Percentiles rank a stretch among this genome's conserved stretches.
Evolutionary conservation across 1,140 invertebrate genomes (phyloP).

Genomic region (Saccostrea echinata): DNA sequence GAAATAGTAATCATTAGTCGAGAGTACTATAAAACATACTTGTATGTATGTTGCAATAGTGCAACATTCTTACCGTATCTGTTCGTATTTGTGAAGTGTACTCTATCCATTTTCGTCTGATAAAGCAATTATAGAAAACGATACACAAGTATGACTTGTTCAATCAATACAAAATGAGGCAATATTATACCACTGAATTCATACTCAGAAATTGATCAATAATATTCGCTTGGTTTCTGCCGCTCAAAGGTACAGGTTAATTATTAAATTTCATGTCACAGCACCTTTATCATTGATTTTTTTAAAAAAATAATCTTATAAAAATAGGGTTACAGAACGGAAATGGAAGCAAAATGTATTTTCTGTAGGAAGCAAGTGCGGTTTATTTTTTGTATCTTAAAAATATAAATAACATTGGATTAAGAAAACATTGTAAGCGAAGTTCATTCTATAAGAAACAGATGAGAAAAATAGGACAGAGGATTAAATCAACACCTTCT

Average conservation of each 20-base stretch:
- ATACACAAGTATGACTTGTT: neutral
- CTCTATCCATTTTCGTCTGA: neutral
- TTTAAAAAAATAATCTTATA: neutral
- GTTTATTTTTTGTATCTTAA: neutral
- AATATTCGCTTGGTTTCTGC: neutral
- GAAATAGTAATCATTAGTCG: too few species aligned
- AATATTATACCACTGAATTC: too few species aligned
- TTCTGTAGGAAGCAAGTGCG: neutral
- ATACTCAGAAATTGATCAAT: neutral
- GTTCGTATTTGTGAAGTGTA: too few species aligned
- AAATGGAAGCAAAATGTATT: too few species aligned
- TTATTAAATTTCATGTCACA: neutral
- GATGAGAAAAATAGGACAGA: too few species aligned
- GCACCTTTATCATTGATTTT: neutral
- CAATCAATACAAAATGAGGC: neutral
- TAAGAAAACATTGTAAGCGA: too few species aligned
- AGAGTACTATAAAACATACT: too few species aligned
- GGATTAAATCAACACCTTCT: too few species aligned
- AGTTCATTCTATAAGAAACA: too few species aligned
- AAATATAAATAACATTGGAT: too few species aligned
- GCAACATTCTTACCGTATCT: neutral
- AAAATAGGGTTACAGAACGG: neutral
- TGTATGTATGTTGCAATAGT: neutral
- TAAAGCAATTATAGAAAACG: neutral
- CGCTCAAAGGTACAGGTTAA: neutral